Percentiles rank a stretch among this genome's conserved stretches.
These are phyloP conservation scores for Cephalopterus ornatus DNA, from an alignment of 2,113 vertebrate genomes.

Conservation along the genomic window DNA sequence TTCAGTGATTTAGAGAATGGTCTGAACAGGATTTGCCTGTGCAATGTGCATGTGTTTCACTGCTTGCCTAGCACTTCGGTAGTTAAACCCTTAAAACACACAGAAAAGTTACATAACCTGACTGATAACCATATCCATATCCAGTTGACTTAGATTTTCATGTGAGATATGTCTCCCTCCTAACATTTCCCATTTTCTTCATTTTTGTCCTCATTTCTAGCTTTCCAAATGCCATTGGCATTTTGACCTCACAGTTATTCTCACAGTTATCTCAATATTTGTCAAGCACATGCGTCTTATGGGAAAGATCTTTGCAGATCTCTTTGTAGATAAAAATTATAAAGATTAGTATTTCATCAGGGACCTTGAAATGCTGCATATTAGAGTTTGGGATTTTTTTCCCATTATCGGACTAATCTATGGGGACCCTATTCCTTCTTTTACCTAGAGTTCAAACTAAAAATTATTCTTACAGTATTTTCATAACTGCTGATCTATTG, in stretches of 20 bases:
- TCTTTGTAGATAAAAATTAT: background rate
- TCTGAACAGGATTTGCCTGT: background rate
- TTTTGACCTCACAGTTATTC: background rate
- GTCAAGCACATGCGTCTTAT: background rate
- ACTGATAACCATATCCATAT: background rate
- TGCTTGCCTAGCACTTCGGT: background rate
- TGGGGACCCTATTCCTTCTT: background rate
- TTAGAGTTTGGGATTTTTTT: background rate
- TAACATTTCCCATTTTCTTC: background rate
- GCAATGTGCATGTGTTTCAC: background rate
- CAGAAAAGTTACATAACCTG: background rate
- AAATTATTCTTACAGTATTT: background rate
- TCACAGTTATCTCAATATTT: background rate
- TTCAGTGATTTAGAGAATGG: background rate
- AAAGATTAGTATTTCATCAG: background rate
- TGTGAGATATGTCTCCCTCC: background rate
- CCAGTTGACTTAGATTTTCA: background rate
- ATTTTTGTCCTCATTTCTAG: background rate
- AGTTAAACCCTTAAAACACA: background rate
- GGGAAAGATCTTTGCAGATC: background rate
- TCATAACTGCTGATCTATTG: background rate
- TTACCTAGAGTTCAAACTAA: constrained; percentile 16
- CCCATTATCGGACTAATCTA: background rate
- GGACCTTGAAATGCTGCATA: background rate
- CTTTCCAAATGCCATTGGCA: background rate